These are phyloP conservation scores for Harpegnathos saltator DNA, from an alignment of 1,140 invertebrate species.

Conservation along the genomic window DNA sequence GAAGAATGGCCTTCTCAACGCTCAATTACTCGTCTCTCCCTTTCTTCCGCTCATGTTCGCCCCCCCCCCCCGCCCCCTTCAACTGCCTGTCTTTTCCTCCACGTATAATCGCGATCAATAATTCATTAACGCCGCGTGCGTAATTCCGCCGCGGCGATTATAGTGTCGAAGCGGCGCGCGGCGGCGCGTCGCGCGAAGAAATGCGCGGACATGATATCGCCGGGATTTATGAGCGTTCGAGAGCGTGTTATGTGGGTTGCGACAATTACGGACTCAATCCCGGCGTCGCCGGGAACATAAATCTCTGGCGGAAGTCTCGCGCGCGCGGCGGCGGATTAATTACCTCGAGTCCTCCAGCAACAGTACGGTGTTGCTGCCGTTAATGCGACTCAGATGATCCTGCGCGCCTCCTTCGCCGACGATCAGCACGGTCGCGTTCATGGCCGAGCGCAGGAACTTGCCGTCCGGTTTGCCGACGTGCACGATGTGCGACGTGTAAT, in stretches of 20 bases:
- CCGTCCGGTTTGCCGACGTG: slow-evolving; percentile 79
- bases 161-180: slow-evolving; percentile 5
- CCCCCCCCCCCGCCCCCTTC: too few species aligned
- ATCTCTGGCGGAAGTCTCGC: neutral
- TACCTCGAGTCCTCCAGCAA: slow-evolving; percentile 81
- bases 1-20: neutral
- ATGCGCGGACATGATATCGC: neutral
- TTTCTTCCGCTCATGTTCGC: too few species aligned
- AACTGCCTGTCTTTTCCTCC: neutral
- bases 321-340: neutral
- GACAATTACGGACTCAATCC: neutral
- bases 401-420: slow-evolving; percentile 80
- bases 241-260: neutral
- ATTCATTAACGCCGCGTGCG: neutral
- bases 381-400: slow-evolving; percentile 72
- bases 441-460: slow-evolving; percentile 72
- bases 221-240: neutral
- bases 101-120: slow-evolving; percentile 10
- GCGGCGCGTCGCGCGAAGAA: neutral
- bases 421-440: slow-evolving; percentile 78
- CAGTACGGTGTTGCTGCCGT: slow-evolving; percentile 77
- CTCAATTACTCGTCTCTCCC: neutral
- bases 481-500: slow-evolving; percentile 78
- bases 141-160: slow-evolving; percentile 10
- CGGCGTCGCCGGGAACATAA: slow-evolving; percentile 1